These are phyloP conservation scores for Aspiorhynchus laticeps DNA, from an alignment of 2,113 vertebrate species.

Conservation along the genomic window DNA sequence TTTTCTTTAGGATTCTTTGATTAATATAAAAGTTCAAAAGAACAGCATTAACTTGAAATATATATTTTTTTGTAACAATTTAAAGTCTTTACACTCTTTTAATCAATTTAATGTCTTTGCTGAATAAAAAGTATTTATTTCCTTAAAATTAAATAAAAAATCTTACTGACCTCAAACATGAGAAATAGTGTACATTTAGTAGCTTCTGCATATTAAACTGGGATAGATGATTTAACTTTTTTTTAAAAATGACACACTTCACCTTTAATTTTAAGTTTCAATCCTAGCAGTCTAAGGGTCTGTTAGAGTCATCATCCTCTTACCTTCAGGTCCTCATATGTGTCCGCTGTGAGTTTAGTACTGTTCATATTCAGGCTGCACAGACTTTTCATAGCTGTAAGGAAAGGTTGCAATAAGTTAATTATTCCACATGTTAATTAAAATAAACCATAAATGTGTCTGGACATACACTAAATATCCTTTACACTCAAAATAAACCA, in stretches of 20 bases:
- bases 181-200: too few relatives aligned
- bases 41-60: too few relatives aligned
- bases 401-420: constrained; percentile 18
- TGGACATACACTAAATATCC: background rate
- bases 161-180: too few relatives aligned
- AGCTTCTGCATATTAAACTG: background rate
- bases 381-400: constrained; percentile 96
- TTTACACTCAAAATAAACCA: background rate
- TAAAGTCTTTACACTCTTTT: too few relatives aligned
- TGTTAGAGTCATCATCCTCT: background rate
- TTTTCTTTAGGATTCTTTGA: too few relatives aligned
- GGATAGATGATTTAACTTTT: background rate
- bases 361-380: constrained; percentile 99
- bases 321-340: constrained; percentile 99
- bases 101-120: too few relatives aligned
- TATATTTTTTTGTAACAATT: too few relatives aligned
- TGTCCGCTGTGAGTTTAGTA: constrained; percentile 98
- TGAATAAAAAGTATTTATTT: too few relatives aligned
- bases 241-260: background rate
- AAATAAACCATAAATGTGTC: background rate
- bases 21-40: too few relatives aligned
- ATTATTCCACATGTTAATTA: background rate
- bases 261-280: background rate
- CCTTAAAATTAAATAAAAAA: too few relatives aligned
- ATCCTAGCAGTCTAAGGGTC: background rate